phyloP scores from a whole-genome alignment of 1,140 invertebrate genomes.

The Euschistus heros region DNA sequence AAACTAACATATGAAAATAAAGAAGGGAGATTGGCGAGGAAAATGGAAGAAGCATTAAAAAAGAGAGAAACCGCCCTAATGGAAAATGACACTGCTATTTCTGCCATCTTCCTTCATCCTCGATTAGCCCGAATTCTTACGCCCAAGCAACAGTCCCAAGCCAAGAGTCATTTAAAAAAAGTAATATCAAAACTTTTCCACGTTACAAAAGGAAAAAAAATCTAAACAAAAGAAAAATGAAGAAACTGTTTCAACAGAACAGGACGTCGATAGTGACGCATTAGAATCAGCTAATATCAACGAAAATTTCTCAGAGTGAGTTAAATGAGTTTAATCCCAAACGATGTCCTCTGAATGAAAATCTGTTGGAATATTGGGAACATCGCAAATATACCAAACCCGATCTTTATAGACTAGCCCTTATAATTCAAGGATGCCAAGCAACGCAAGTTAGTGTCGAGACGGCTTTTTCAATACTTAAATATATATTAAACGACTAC shows the following conservation, averaged over 20 bases:
- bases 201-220: not conserved
- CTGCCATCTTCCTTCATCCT: not conserved
- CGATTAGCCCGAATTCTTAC: not conserved
- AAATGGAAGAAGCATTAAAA: not conserved
- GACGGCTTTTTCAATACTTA: not conserved
- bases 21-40: not conserved
- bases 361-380: not conserved
- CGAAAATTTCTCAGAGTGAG: too few species aligned
- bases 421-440: not conserved
- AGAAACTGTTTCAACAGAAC: not conserved
- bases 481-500: not conserved
- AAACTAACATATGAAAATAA: not conserved
- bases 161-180: not conserved
- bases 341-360: not conserved
- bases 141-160: not conserved
- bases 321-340: not conserved
- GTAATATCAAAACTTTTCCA: not conserved
- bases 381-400: not conserved
- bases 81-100: not conserved
- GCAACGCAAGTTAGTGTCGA: not conserved
- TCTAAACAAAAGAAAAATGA: not conserved
- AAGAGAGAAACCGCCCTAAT: not conserved
- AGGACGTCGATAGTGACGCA: not conserved
- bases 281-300: not conserved
- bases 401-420: not conserved